Conservation (phyloP, 2,888 invertebrate species). For the Criorhina ranunculi region DNA sequence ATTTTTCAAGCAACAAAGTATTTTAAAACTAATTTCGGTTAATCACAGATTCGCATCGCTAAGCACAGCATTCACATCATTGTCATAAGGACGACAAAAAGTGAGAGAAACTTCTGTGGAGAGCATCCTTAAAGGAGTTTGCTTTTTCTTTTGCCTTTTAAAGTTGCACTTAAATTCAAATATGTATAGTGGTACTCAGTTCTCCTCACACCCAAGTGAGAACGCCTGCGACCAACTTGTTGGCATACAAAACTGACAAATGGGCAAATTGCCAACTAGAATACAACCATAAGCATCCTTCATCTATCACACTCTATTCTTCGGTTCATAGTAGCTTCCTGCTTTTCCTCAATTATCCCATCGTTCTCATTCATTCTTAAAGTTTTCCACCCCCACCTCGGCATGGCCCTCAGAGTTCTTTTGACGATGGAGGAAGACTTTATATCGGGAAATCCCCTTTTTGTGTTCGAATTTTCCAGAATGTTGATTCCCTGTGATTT, state of each 20-base stretch:
- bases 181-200: constrained; percentile 1
- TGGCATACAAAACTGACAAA: constrained; percentile 73
- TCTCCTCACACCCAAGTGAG: constrained; percentile 12
- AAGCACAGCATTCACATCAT: constrained; percentile 6
- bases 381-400: constrained; percentile 23
- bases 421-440: constrained; percentile 36
- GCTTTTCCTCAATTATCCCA: constrained; percentile 68
- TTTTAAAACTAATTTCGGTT: constrained; percentile 58
- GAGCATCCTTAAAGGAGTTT: constrained; percentile 13
- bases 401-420: not conserved
- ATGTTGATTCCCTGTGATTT: constrained; percentile 61
- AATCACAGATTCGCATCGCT: constrained; percentile 46
- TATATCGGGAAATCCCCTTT: constrained; percentile 68
- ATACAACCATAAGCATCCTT: constrained; percentile 69
- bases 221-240: constrained; percentile 53
- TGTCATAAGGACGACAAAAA: constrained; percentile 16
- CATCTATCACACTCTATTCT: constrained; percentile 61
- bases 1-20: constrained; percentile 23
- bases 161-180: constrained; percentile 51
- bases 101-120: constrained; percentile 17
- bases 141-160: constrained; percentile 35
- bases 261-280: constrained; percentile 74
- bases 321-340: constrained; percentile 52
- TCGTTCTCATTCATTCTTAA: constrained; percentile 63
- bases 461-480: constrained; percentile 67